Percentiles rank a stretch among this genome's conserved stretches.
These are phyloP conservation scores for Nothocercus julius DNA, from an alignment of 2,113 vertebrate genomes.

Conservation along the genomic window DNA sequence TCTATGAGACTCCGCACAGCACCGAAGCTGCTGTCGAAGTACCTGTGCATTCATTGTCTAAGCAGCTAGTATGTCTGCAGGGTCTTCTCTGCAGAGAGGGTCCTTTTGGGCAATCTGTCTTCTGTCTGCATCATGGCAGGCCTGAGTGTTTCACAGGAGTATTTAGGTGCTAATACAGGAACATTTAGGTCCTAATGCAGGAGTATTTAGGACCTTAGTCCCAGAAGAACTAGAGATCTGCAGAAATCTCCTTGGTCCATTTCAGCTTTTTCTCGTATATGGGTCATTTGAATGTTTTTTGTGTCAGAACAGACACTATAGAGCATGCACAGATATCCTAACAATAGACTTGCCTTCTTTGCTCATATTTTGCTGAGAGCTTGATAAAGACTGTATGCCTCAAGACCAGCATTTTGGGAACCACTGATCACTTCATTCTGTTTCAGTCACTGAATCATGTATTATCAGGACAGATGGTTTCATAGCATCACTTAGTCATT, in stretches of 20 bases:
- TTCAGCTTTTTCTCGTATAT: background rate
- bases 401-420: background rate
- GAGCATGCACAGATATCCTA: background rate
- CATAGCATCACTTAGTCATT: background rate
- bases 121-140: no score
- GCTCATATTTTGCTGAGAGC: background rate
- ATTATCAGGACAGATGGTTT: background rate
- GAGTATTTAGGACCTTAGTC: background rate
- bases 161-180: background rate
- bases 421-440: background rate
- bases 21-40: background rate
- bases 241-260: background rate
- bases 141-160: background rate
- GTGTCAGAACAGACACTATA: background rate
- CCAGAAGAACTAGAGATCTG: background rate
- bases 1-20: background rate
- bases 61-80: background rate
- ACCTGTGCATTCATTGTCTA: background rate
- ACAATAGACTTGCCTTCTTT: background rate
- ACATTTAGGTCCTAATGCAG: no score
- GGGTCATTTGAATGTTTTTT: background rate
- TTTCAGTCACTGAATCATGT: background rate
- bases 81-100: background rate
- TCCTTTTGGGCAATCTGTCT: background rate
- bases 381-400: fast-evolving